A percentile compares a stretch with the other conserved stretches of the same genome.
These are phyloP conservation scores for Pseudomyrmex gracilis DNA, from an alignment of 1,140 invertebrate species.

Conservation along the genomic window DNA sequence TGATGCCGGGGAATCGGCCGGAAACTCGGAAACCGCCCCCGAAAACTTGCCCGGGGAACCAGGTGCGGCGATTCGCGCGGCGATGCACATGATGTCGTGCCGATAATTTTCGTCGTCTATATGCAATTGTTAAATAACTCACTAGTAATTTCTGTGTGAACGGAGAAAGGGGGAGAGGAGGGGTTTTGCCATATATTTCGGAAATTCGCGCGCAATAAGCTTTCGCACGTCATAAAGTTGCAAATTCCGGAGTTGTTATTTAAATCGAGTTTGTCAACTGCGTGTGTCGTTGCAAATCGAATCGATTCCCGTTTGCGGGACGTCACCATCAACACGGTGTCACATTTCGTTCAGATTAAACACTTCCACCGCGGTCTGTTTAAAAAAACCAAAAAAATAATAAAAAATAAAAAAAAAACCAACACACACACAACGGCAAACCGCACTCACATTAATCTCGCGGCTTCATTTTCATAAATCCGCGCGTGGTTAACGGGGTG, in stretches of 20 bases:
- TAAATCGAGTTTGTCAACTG: constrained; percentile 7
- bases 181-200: neutral
- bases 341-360: constrained; percentile 4
- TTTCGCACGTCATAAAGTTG: neutral
- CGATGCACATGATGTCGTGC: too few species aligned
- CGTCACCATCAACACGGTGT: neutral
- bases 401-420: too few species aligned
- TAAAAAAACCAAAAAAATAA: neutral
- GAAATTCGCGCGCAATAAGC: neutral
- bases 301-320: constrained; percentile 1
- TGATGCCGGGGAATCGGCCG: constrained; percentile 4
- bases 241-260: neutral
- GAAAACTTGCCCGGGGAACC: too few species aligned
- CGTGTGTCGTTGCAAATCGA: neutral
- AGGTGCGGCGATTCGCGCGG: too few species aligned
- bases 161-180: too few species aligned
- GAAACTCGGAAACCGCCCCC: neutral
- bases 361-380: neutral
- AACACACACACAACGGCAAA: too few species aligned
- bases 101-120: neutral
- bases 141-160: neutral
- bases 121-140: constrained; percentile 5
- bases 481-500: constrained; percentile 6
- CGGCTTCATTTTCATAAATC: constrained; percentile 44
- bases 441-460: neutral